Evolutionary conservation across 2,888 invertebrate species (phyloP), one percentile per base, ranked within the genome.

Genomic region (Leptarthrus brevirostris): DNA sequence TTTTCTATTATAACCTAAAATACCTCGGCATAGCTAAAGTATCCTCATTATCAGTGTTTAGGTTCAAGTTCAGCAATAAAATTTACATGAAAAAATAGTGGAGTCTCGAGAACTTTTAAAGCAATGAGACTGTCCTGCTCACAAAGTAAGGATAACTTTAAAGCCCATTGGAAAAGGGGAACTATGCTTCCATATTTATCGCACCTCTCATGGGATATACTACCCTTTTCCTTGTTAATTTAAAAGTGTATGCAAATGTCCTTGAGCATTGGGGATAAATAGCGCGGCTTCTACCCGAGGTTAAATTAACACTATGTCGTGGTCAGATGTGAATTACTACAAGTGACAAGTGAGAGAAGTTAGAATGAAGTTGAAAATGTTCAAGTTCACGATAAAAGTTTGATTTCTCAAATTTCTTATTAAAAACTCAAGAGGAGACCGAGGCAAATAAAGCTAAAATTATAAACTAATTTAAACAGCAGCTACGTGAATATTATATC

Each of bases 401-500:
- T n/a, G 20, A 53, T 18, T 22, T 22, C 14, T 4, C 12, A 20
- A 12, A 18, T 53, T 53, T 22, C 6, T n/a, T 14, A 47, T n/a
- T 14, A 47, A 5, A 47, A 47, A 47, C 1, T 47, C 47, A 12
- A 47, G n/a, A n/a, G n/a, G n/a, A n/a, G n/a, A n/a, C n/a, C n/a
- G n/a, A n/a, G n/a, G n/a, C n/a, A n/a, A n/a, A 2, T 10, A 16
- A 49, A 14, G 16, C 18, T 18, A 22, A 1, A 53, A 14, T 53
- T 53, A 14, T 6, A 12, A 22, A 53, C 14, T 26, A 54, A 54
- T 4, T 12, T 5, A n/a, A n/a, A 54, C 12, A 14, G 14, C 10
- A 54, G 2, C 5, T 10, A n/a, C 5, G 6, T 10, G 14, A 30
- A 24, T n/a, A 12, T 36, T 54, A 73, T 82, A 82, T 81, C 14